Evolutionary conservation across 1,140 invertebrate species (phyloP), one percentile per base, ranked within the genome.

Genomic region (Drosophila leontia): DNA sequence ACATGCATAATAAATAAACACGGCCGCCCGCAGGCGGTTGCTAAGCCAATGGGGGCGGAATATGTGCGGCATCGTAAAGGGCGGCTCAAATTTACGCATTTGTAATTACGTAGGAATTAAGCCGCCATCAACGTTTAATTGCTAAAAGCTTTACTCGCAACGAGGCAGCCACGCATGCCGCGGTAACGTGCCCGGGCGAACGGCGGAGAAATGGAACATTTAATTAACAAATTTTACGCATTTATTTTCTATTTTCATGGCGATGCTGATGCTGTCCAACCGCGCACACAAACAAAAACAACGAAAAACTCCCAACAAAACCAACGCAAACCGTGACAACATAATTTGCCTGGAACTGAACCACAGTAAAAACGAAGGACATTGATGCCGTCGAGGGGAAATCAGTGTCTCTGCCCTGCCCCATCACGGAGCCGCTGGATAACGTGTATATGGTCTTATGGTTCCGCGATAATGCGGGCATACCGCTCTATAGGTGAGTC

Each of bases 361-460:
- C 56, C 34, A 56, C 88, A 91, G 80, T 91, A 32, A 91, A 95
- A 78, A 94, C 96, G 72, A 94, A 96, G 78, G 96, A 97, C 92
- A 94, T 97, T 62, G 96, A 96, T 92, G 96, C 96, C 23, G 96
- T 98, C 57, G 96, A 97, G 93, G 97, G 97, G 58, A 96, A 96
- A 93, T 95, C 95, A 84, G 96, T 97, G 56, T 96, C 96, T 91
- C 94, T 98, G 83, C 96, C 96, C 13, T 98, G 97, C 93, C 96
- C 98, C 93, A 96, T 98, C 48, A 96, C 95, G 61, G 95, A 97
- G 50, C 95, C 96, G 34, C 94, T 95, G 80, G 97, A 97, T 93
- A 96, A 96, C 84, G 96, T 98, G 56, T 96, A 97, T 93, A 97
- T 98, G 96, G 96, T 98, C 35, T 95, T 98, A 90, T 98, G 97